Conservation (phyloP, 2,113 vertebrate genomes). For the Desmodus rotundus region DNA sequence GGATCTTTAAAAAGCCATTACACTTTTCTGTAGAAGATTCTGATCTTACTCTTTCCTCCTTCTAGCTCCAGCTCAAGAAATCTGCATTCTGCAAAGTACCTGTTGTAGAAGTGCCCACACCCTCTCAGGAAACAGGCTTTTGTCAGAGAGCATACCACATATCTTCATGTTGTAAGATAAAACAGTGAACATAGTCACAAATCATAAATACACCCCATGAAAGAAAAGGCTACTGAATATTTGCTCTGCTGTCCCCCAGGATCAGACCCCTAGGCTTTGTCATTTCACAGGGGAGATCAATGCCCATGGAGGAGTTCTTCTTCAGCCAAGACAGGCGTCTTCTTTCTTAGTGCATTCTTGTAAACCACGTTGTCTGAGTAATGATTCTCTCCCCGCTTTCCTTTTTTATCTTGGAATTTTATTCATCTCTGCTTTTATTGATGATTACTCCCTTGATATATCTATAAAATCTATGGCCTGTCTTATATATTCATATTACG, state of each 20-base stretch:
- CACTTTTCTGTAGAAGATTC: neutral
- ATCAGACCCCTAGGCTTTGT: neutral
- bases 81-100: neutral
- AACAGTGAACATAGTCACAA: neutral
- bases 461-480: neutral
- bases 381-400: neutral
- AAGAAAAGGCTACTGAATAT: neutral
- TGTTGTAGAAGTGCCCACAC: fast-evolving
- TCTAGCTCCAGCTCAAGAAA: neutral
- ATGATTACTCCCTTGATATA: neutral
- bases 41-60: neutral
- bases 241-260: fast-evolving
- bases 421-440: neutral
- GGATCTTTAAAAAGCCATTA: neutral
- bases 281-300: neutral
- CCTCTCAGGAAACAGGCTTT: neutral
- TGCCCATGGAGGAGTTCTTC: neutral
- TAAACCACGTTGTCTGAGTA: neutral
- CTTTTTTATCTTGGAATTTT: neutral
- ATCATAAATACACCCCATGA: neutral
- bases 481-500: neutral
- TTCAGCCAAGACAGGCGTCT: neutral
- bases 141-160: neutral
- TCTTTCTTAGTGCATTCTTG: neutral
- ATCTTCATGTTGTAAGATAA: neutral